Conservation (phyloP, 2,797 vertebrate species). For the Benthosema pterotum region DNA sequence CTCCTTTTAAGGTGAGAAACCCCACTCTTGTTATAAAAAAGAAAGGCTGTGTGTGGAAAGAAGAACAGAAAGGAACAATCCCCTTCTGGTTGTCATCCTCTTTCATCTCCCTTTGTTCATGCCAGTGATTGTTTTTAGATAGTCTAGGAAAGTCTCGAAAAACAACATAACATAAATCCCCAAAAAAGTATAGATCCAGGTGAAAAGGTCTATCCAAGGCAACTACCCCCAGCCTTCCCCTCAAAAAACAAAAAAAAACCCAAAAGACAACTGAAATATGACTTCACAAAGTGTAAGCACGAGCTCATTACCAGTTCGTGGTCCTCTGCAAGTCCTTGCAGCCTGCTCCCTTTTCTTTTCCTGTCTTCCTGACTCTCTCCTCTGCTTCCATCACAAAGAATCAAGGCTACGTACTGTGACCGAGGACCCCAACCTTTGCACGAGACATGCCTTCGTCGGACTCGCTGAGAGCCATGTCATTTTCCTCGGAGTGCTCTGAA, state of each 20-base stretch:
- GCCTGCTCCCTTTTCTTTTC: constrained; percentile 50
- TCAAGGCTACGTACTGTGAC: constrained; percentile 44
- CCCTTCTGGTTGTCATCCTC: constrained; percentile 52
- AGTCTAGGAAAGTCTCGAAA: too few relatives aligned
- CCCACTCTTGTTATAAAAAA: constrained; percentile 77
- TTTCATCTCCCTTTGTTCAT: constrained; percentile 44
- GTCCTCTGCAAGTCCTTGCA: constrained; percentile 47
- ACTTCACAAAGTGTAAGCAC: constrained; percentile 24
- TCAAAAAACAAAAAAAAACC: neutral
- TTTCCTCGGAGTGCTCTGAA: constrained; percentile 30
- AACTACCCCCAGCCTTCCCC: constrained; percentile 5
- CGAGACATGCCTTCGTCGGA: constrained; percentile 32
- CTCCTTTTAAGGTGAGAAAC: constrained; percentile 87
- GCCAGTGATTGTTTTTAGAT: neutral
- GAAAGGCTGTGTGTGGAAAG: constrained; percentile 64
- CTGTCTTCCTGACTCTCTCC: constrained; percentile 46
- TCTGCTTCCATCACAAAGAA: constrained; percentile 66
- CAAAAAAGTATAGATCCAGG: constrained; percentile 18
- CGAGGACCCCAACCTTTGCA: constrained; percentile 45
- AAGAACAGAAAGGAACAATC: constrained; percentile 48
- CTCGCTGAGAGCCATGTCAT: constrained; percentile 30
- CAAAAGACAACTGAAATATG: constrained; percentile 29
- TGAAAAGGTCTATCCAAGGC: constrained; percentile 21
- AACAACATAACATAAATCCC: neutral
- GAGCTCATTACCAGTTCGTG: constrained; percentile 50